phyloP scores from a whole-genome alignment of 2,888 invertebrate genomes.

The Hemicrepidius hirtus region DNA sequence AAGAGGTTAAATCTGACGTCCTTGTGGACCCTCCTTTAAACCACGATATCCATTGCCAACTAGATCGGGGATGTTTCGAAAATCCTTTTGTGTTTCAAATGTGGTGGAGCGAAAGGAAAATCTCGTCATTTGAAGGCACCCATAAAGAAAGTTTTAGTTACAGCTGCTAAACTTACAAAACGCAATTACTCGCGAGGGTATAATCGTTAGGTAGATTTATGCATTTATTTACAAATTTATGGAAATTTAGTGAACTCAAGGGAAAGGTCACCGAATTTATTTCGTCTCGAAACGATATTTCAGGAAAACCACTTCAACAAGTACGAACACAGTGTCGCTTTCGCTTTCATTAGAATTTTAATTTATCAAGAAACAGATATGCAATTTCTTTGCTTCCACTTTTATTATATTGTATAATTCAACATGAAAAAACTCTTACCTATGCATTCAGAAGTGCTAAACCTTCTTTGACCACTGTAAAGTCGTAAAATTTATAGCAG shows the following conservation, averaged over 20 bases:
- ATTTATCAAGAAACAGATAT: no score
- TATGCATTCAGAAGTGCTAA: no score
- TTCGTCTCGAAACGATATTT: not conserved
- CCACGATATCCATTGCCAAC: conserved; percentile 1
- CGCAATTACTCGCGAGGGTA: conserved; percentile 4
- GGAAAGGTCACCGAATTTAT: conserved; percentile 9
- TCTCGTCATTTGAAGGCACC: not conserved
- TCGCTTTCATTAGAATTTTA: no score
- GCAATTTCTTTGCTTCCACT: no score
- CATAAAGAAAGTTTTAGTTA: conserved; percentile 3
- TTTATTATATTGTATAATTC: no score
- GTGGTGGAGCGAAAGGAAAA: not conserved
- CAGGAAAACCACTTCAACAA: no score
- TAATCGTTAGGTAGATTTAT: conserved; percentile 12
- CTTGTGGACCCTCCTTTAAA: not conserved
- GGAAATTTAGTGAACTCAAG: not conserved
- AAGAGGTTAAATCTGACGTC: conserved; percentile 4
- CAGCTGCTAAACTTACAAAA: conserved; percentile 11
- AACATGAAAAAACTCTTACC: no score
- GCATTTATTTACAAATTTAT: conserved; percentile 18
- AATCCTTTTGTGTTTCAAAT: not conserved
- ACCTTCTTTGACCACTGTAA: no score
- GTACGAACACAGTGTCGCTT: no score
- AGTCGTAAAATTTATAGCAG: no score
- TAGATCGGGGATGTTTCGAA: not conserved